Evolutionary conservation across 2,113 vertebrate genomes (phyloP).

Genomic region (Lophura nycthemera): DNA sequence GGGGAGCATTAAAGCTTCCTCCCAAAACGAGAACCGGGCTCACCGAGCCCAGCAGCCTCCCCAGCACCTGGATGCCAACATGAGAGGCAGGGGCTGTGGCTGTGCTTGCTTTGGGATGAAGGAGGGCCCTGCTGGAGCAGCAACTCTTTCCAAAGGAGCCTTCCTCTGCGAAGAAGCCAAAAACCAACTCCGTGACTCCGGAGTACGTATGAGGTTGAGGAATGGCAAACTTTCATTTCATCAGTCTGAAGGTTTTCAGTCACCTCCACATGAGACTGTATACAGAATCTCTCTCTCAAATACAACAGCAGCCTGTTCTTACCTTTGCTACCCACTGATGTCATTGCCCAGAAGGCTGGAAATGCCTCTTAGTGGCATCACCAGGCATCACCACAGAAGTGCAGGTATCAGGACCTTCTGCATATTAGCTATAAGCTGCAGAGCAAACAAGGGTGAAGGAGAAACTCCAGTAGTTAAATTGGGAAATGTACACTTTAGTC

Average conservation of each 20-base stretch:
- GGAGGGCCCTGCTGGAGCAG: not conserved
- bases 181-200: not conserved
- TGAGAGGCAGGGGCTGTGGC: not conserved
- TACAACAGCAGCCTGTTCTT: constrained; percentile 47
- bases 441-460: not conserved
- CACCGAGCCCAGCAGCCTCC: not conserved
- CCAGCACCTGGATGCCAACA: rapidly evolving
- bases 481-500: not conserved
- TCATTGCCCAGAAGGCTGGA: constrained; percentile 50
- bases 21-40: not conserved
- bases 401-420: constrained; percentile 21
- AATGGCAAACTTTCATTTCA: not conserved
- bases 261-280: constrained; percentile 30
- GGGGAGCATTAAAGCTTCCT: not conserved
- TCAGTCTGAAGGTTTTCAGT: not conserved
- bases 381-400: constrained; percentile 25
- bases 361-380: constrained; percentile 42
- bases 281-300: constrained; percentile 28
- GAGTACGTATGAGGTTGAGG: not conserved
- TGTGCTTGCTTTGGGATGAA: not conserved
- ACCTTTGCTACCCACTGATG: constrained; percentile 22
- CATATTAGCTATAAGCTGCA: not conserved
- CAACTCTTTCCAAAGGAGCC: not conserved
- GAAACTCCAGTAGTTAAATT: not conserved
- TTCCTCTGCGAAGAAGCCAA: not conserved